Percentiles rank a stretch among this genome's conserved stretches.
These are phyloP conservation scores for Rotaria macrura DNA, from an alignment of 2,888 invertebrate species.

Conservation along the genomic window DNA sequence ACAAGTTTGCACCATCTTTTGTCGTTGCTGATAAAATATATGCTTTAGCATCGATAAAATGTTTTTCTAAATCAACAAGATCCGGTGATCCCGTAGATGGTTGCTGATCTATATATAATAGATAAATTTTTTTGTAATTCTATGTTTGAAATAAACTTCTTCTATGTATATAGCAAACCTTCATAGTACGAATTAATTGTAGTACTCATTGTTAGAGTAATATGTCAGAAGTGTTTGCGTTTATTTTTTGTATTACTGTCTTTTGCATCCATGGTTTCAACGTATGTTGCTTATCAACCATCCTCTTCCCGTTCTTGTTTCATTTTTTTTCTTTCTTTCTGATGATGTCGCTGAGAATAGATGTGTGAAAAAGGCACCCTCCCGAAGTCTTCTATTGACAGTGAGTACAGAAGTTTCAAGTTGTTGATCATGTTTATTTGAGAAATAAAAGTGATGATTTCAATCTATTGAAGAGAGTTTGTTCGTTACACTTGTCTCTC, in stretches of 20 bases:
- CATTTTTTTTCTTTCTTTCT: background rate
- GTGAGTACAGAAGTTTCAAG: background rate
- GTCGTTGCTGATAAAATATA: conserved; percentile 47
- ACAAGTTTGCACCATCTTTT: conserved; percentile 46
- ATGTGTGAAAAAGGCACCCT: background rate
- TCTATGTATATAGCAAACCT: background rate
- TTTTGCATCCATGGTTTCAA: background rate
- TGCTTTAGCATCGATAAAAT: conserved; percentile 47
- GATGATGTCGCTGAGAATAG: background rate
- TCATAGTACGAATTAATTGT: background rate
- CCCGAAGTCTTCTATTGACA: background rate
- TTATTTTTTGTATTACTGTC: background rate
- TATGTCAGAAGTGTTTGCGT: background rate
- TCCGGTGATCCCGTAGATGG: background rate
- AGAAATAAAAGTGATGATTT: background rate
- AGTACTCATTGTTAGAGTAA: background rate
- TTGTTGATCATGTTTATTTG: conserved; percentile 1
- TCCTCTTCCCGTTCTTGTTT: background rate
- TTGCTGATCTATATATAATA: background rate
- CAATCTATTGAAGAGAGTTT: background rate
- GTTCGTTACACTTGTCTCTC: conserved; percentile 6
- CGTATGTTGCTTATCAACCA: background rate
- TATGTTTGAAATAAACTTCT: no score
- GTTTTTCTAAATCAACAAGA: conserved; percentile 38
- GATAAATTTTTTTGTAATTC: no score